These are phyloP conservation scores for Sterna hirundo DNA, from an alignment of 2,113 vertebrate genomes.

Conservation along the genomic window DNA sequence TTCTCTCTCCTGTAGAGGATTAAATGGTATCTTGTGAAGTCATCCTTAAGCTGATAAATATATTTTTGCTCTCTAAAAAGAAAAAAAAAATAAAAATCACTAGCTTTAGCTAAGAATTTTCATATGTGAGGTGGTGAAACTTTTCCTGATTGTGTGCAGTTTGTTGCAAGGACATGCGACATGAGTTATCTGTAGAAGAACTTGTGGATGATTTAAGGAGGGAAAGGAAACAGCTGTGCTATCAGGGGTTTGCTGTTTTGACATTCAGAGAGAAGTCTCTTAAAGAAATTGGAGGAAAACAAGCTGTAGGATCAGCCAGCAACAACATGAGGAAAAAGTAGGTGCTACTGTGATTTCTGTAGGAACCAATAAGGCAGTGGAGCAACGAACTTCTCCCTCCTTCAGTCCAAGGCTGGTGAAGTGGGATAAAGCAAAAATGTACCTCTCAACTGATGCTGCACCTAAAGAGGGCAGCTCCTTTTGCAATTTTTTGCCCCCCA, in stretches of 20 bases:
- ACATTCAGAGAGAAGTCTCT: background rate
- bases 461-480: background rate
- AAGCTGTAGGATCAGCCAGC: background rate
- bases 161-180: background rate
- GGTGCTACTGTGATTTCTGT: background rate
- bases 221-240: background rate
- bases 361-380: background rate
- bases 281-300: background rate
- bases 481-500: background rate
- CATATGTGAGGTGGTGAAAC: background rate
- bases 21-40: background rate
- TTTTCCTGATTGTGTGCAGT: background rate
- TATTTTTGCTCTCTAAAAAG: background rate
- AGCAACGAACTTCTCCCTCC: background rate
- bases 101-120: background rate
- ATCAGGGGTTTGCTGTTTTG: background rate
- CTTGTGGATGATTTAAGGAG: background rate
- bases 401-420: background rate
- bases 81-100: background rate
- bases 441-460: background rate
- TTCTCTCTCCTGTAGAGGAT: background rate
- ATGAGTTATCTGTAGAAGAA: background rate
- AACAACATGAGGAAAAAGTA: background rate
- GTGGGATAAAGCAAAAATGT: background rate
- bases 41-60: background rate